Conservation (phyloP, 2,888 invertebrate genomes). For the Sarcophaga variegata region DNA sequence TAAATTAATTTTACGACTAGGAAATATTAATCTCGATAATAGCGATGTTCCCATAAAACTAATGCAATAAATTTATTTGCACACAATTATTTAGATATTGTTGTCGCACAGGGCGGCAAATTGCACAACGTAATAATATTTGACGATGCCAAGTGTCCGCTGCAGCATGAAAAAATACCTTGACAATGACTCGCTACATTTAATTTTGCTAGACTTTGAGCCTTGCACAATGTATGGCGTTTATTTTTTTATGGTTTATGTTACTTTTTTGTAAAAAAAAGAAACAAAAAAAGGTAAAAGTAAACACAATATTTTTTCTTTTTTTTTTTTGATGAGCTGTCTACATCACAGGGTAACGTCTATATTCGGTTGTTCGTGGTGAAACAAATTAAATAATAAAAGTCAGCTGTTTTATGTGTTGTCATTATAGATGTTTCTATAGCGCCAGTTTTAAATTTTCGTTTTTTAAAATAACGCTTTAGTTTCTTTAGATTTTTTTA, state of each 20-base stretch:
- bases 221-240: neutral
- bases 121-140: conserved; percentile 26
- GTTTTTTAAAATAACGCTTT: too few species aligned
- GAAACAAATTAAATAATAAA: neutral
- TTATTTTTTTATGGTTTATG: neutral
- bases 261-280: too few species aligned
- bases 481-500: too few species aligned
- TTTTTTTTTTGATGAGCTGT: too few species aligned
- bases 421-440: neutral
- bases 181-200: conserved; percentile 1
- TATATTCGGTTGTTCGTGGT: too few species aligned
- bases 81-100: neutral
- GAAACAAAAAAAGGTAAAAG: too few species aligned
- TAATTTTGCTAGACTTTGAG: conserved; percentile 16
- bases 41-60: neutral
- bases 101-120: neutral
- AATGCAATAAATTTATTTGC: neutral
- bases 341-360: too few species aligned
- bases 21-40: neutral
- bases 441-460: neutral
- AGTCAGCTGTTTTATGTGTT: neutral
- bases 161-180: neutral
- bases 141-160: conserved; percentile 28
- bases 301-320: too few species aligned
- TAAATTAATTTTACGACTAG: neutral